These are phyloP conservation scores for Drosophila pectinifera DNA, from an alignment of 1,140 invertebrate genomes.

Conservation along the genomic window DNA sequence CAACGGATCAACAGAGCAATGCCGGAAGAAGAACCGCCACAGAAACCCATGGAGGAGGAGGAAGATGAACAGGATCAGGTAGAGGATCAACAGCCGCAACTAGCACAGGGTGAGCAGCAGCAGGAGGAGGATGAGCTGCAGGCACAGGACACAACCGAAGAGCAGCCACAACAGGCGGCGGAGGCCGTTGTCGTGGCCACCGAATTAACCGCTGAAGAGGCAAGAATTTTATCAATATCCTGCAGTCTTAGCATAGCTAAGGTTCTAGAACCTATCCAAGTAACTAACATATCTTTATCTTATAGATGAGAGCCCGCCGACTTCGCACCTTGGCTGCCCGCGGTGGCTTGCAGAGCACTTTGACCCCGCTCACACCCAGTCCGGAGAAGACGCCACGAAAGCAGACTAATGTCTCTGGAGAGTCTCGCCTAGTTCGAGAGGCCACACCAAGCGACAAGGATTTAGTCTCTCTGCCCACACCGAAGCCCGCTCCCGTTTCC, in stretches of 20 bases:
- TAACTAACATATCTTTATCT: conserved; percentile 1
- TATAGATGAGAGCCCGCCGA: conserved; percentile 89
- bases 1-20: conserved; percentile 37
- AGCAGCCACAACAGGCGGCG: conserved; percentile 3
- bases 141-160: conserved; percentile 5
- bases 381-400: conserved; percentile 40
- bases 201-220: conserved; percentile 91
- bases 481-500: background rate
- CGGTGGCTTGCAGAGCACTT: conserved; percentile 21
- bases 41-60: conserved; percentile 71
- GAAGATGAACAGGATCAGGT: conserved; percentile 42
- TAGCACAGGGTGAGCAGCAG: conserved; percentile 7
- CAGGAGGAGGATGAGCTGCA: conserved; percentile 28
- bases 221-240: conserved; percentile 76
- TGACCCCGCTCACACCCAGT: conserved; percentile 13
- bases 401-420: conserved; percentile 49
- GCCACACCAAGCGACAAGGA: conserved; percentile 24
- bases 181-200: conserved; percentile 20
- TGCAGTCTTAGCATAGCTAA: too few species aligned
- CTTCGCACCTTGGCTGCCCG: conserved; percentile 88
- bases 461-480: conserved; percentile 7
- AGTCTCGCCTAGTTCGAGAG: conserved; percentile 68
- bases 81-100: conserved; percentile 10
- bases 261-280: background rate
- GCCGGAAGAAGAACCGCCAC: conserved; percentile 73